These are phyloP conservation scores for Zygothrica quintamaculata DNA, from an alignment of 2,888 invertebrate species.

Conservation along the genomic window DNA sequence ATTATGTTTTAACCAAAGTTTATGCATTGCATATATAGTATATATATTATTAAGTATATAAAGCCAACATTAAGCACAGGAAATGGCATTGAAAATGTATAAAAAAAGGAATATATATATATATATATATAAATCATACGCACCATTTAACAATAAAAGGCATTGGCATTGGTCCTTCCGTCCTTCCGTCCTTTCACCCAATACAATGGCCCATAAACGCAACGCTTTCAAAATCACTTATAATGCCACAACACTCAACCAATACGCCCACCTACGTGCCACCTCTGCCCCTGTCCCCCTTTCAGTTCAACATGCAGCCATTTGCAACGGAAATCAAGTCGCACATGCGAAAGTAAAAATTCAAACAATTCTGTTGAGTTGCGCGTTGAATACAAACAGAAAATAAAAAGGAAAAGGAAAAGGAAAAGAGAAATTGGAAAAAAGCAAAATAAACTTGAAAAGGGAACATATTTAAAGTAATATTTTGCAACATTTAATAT, in stretches of 20 bases:
- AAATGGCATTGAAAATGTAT: conserved; percentile 45
- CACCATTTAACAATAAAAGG: conserved; percentile 79
- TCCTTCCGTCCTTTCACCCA: conserved; percentile 36
- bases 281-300: conserved; percentile 1
- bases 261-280: neutral
- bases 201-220: conserved; percentile 72
- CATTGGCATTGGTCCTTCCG: conserved; percentile 52
- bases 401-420: conserved; percentile 12
- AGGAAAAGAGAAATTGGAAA: conserved; percentile 12
- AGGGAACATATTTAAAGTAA: conserved; percentile 59
- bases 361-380: conserved; percentile 62
- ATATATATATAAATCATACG: conserved; percentile 81
- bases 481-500: conserved; percentile 72
- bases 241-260: conserved; percentile 47
- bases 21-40: neutral
- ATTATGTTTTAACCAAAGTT: neutral
- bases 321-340: conserved; percentile 79
- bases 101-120: too few relatives aligned
- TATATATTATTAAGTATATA: too few relatives aligned
- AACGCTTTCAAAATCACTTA: conserved; percentile 78
- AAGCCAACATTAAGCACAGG: conserved; percentile 34
- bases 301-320: conserved; percentile 47
- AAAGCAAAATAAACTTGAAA: too few relatives aligned
- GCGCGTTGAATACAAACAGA: conserved; percentile 32
- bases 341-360: conserved; percentile 78